Base-by-base conservation (phyloP, 2,888 invertebrate genomes). In the Acheta domesticus region DNA sequence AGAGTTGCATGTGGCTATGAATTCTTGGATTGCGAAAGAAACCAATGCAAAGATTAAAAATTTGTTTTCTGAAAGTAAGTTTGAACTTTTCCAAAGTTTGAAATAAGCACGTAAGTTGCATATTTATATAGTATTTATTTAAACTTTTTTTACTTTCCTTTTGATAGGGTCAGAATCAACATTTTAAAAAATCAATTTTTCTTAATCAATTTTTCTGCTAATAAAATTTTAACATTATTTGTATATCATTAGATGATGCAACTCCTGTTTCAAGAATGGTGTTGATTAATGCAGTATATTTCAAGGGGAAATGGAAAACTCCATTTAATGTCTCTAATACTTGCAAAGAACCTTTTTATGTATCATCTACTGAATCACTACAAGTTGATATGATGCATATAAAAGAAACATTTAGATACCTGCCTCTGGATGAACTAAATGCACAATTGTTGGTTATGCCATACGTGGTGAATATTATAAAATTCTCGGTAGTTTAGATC, bases 11-110 rank as follows among this genome's bases (percentile, higher is more conserved):
- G 82, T 86, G 8, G 86, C 85, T 0, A 96, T 98, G 77, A 98
- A 98, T 85, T 83, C 86, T 73, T 97, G 96, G 95, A 95, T 91
- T 75, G 92, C 92, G 84, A 86, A 89, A 11, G 90, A 94, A 84
- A 98, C 98, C 0, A 92, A 94, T 79, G 87, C 93, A 12, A 95
- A 93, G 86, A 97, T 98, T 80, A 91, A 92, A 83, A 89, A 96
- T 83, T 88, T 98, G 2, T 87, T 98, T 77, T 85, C 89, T 2
- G 20, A 90, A 1, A 87, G 89, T 88, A 78, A 20, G 77, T 49
- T 36, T 8, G 1, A 8, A 36, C 36, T 36, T 8, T 36, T 36
- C 36, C 36, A 0, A 36, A 36, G 36, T 8, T 36, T 5, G 8
- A 36, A 8, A 36, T 36, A 1, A 36, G 5, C 36, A 36, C 0